A percentile compares a stretch with the other conserved stretches of the same genome.
phyloP scores from a whole-genome alignment of 2,797 vertebrate genomes.

The Artibeus lituratus region DNA sequence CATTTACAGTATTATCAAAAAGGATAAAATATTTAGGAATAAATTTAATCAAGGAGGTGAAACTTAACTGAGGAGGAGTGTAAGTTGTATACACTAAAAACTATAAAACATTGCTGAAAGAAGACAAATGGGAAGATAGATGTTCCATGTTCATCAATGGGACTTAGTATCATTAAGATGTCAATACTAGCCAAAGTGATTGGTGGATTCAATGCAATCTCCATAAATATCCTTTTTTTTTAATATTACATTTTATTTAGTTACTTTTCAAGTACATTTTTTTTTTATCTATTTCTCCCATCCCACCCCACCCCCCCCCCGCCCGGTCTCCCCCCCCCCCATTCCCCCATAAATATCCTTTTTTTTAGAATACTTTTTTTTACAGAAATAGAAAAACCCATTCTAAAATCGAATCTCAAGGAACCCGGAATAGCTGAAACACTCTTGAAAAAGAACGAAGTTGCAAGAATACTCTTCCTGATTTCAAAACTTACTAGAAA shows the following conservation, averaged over 20 bases:
- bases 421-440: background rate
- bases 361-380: background rate
- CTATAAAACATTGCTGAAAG: no score
- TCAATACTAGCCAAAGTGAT: background rate
- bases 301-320: no score
- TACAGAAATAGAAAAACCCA: background rate
- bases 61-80: no score
- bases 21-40: no score
- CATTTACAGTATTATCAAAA: background rate
- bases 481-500: background rate
- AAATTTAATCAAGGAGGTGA: no score
- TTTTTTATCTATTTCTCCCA: no score
- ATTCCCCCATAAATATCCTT: background rate
- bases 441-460: background rate
- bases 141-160: no score
- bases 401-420: background rate
- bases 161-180: background rate
- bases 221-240: background rate
- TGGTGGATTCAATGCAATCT: background rate
- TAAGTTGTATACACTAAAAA: no score
- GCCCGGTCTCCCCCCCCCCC: no score
- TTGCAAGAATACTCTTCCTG: background rate
- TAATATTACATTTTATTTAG: no score
- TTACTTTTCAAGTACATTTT: no score
- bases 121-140: no score